Evolutionary conservation across 2,888 invertebrate species (phyloP), one percentile per base, ranked within the genome.

Genomic region (Anorthoa munda): DNA sequence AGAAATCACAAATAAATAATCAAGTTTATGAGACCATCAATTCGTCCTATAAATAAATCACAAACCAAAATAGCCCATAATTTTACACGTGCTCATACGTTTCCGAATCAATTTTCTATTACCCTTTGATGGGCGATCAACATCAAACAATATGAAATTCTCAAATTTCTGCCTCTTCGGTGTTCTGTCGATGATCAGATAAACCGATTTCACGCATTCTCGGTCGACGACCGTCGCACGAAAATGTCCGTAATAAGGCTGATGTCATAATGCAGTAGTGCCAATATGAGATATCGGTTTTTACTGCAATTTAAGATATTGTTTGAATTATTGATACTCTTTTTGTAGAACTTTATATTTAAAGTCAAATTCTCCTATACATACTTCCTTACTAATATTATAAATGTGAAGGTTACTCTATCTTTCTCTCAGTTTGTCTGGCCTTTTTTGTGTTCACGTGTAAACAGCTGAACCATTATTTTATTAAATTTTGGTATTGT

Each of bases 151-250:
- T 77, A 39, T 66, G 60, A 64, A 73, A 81, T 59, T 68, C 78
- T 60, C 55, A 82, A 73, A 68, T 68, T 69, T 69, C 67, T 83
- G 66, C 55, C 66, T 31, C 26, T 68, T 71, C 66, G n/a, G n/a
- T 70, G 67, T 70, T 72, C 23, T 58, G 59, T 12, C 72, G 59
- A 69, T 63, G 73, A 72, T 86, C 73, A 60, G 75, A 77, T 86
- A 83, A 84, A 83, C 86, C 66, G 77, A 83, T 84, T 72, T 80
- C 84, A 83, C 63, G 81, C 81, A 83, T 83, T 69, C 50, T 66
- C 56, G 59, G 39, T 66, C 39, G 12, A n/a, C 48, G 51, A 59
- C 58, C 26, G 63, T 51, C 12, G 68, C 58, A 58, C 39, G 39
- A 69, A 83, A 83, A 80, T 63, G 13, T 68, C 21, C 13, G 12